Conservation (phyloP, 1,140 invertebrate genomes). For the Metopolophium dirhodum region DNA sequence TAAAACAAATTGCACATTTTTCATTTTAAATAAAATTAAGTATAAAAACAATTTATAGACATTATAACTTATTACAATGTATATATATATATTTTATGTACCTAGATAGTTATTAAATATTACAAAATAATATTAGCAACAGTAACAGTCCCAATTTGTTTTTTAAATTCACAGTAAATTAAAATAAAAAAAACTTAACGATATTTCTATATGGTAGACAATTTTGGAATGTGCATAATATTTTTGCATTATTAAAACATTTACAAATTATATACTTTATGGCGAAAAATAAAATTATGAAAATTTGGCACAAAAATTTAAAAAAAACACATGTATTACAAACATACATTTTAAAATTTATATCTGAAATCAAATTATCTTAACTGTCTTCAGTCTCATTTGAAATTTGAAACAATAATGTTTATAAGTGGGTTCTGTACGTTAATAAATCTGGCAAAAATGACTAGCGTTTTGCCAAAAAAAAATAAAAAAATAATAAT, state of each 20-base stretch:
- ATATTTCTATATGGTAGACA: constrained; percentile 54
- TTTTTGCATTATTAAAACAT: constrained; percentile 33
- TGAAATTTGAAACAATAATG: constrained; percentile 55
- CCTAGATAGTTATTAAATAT: constrained; percentile 52
- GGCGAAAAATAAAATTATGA: constrained; percentile 51
- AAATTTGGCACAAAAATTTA: constrained; percentile 54
- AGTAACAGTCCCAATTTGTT: constrained; percentile 54
- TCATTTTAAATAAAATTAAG: constrained; percentile 56
- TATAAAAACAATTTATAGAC: constrained; percentile 57
- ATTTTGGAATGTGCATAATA: constrained; percentile 55
- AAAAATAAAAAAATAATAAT: constrained; percentile 46
- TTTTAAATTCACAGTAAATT: constrained; percentile 51
- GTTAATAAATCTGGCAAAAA: constrained; percentile 56
- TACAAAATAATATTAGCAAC: constrained; percentile 55
- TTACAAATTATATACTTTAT: constrained; percentile 54
- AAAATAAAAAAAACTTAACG: constrained; percentile 57
- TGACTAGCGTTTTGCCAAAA: constrained; percentile 56
- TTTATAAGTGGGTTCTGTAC: constrained; percentile 52
- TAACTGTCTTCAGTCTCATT: constrained; percentile 55
- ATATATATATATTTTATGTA: constrained; percentile 54
- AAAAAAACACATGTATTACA: constrained; percentile 46
- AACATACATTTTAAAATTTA: constrained; percentile 38
- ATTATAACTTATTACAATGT: constrained; percentile 50
- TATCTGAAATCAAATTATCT: constrained; percentile 55
- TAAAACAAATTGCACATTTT: constrained; percentile 57